Evolutionary conservation across 2,888 invertebrate species (phyloP), one percentile per base, ranked within the genome.

Genomic region (Conops quadrifasciatus): DNA sequence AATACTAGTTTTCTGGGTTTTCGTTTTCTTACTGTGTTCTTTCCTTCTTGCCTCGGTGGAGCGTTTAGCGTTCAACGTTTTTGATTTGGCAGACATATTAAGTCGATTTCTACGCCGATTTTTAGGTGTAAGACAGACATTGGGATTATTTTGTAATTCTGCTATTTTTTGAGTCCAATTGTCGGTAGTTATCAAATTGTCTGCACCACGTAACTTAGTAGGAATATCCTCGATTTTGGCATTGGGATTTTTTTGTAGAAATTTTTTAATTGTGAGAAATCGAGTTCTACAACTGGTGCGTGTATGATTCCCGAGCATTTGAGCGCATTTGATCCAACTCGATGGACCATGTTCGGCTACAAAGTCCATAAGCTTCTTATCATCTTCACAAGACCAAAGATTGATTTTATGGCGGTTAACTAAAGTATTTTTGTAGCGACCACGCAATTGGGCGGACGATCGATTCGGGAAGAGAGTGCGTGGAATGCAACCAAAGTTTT

Each of bases 351-450:
- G 82, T 79, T 78, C 81, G 73, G 88, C 78, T 0, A 91, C 87
- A 30, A 89, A 83, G 51, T 88, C 84, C 72, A 91, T 77, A 36
- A 93, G 85, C 72, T 87, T 87, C 60, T 82, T 82, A 76, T 93
- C 93, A 75, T 92, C 92, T 24, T 88, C 87, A 1, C 87, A 75
- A 0, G 89, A 88, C 90, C 92, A 93, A 1, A 87, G 83, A 56
- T 89, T 88, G 43, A 85, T 84, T 67, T 84, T 79, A 30, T 82
- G 80, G 1, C 83, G 75, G 65, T 81, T 80, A 19, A 82, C 76
- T 43, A 86, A 79, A 21, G 91, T 85, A 45, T 89, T 88, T 58
- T 87, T 82, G 78, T 90, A 91, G 49, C 91, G 88, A 13, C 88
- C 86, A 45, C 90, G 88, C 11, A 93, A 83, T 79, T 93, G 93